Evolutionary conservation across 2,888 invertebrate species (phyloP), one percentile per base, ranked within the genome.

Genomic region (Artemia sp.): DNA sequence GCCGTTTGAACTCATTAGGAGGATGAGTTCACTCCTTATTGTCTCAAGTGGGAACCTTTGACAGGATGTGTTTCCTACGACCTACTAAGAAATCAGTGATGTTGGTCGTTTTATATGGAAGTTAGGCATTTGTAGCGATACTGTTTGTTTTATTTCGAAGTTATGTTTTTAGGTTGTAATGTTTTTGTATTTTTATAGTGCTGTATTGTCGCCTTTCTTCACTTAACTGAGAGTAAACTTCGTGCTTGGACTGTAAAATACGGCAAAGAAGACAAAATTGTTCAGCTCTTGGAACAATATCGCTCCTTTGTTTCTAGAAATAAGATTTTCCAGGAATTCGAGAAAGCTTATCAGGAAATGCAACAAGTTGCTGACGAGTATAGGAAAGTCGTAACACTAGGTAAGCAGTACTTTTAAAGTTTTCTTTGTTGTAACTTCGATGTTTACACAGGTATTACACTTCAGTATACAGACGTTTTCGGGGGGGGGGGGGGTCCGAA

Each of bases 311-410:
- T 92, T 64, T 90, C 90, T n/a, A 86, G 87, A 75, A 91, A 92
- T 79, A 87, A 90, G 80, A 90, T 92, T 76, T 92, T 92, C 83
- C 91, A 92, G 80, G 92, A 92, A 80, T 92, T 92, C 77, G 90
- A 91, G 77, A 88, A 90, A 80, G 92, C 92, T 53, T 92, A 87
- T 76, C 83, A 89, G 70, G 92, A 92, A 77, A 92, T 93, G 85
- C 90, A 91, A 78, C 89, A 90, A 78, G 92, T 92, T 58, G 88
- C 89, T 51, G 90, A 91, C 68, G 91, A 92, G 76, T 92, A 92
- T 76, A 91, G 90, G 79, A 84, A 86, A 72, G 90, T 91, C 70
- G 90, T 90, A 74, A 86, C 87, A 77, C 85, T 91, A 69, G 87
- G 88, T 80, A 83, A 84, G 72, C 71, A 12, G 38, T 14, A 38